Evolutionary conservation across 2,113 vertebrate genomes (phyloP), one percentile per base, ranked within the genome.

Genomic region (Passer montanus): DNA sequence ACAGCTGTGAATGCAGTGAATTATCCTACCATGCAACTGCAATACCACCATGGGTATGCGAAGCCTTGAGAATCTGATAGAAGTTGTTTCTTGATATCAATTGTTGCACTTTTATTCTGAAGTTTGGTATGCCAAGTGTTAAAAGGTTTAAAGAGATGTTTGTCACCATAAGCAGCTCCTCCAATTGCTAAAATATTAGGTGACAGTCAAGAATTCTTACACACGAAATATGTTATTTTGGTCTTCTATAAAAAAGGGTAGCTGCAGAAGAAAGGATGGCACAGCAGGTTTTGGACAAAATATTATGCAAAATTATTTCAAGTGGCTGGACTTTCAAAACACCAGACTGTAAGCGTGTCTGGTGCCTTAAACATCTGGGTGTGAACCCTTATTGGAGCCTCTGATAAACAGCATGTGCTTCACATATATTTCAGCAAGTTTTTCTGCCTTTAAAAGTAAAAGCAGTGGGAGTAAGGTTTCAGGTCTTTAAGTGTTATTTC

Each of bases 11-110:
- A 60, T 62, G 23, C 44, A 53, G 49, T 39, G 70, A 76, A 72
- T 24, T 55, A 33, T 27, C 17, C 14, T 60, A 33, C 5, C 17
- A 58, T 6, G 16, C 14, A 52, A 46, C 15, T 81, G 24, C 11
- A 76, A 23, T 74, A 59, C 13, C 0, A 0, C 26, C 23, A 33
- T 10, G 70, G 9, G 1, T 41, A 31, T 77, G 21, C 0, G 1
- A 74, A 62, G 26, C 22, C 31, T 76, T 87, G 37, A 28, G 6
- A 78, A 39, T 60, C 14, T 2, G 2, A 30, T 50, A 35, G 31
- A 37, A 79, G 8, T 22, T 44, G 8, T 53, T 43, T 62, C 37
- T 26, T 63, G 18, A 41, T 70, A 68, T 28, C 18, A 47, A 5
- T 20, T 63, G 8, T 50, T 84, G 17, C 5, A 64, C 37, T 82